Evolutionary conservation across 2,888 invertebrate species (phyloP), one percentile per base, ranked within the genome.

Genomic region (Cenopis cana): DNA sequence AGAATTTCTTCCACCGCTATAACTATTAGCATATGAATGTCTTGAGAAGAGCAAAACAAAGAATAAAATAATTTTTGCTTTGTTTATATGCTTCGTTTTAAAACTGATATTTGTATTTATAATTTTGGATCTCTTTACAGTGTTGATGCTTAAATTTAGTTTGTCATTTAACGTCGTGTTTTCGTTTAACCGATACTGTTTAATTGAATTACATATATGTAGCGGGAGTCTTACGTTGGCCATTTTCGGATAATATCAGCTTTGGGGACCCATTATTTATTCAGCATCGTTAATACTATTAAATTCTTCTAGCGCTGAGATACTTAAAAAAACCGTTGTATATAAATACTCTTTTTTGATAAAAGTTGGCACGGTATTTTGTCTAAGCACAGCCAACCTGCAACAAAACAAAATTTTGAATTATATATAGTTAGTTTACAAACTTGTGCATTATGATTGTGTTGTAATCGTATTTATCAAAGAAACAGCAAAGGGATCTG

Each of bases 1-100:
- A 62, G 96, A 96, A 90, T 96, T 96, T 74, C 93, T 89, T 73
- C 89, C 88, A 74, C 87, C 86, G 76, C 82, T 83, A 75, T 89
- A 91, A 78, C 87, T 89, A 79, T 88, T 92, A 74, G 91, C 90
- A 80, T 85, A 81, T 56, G 89, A 87, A 76, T 85, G 84, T 62
- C 88, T 87, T 75, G 84, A 87, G 73, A 89, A 77, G 18, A 90
- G 74, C 75, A 91, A 79, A 74, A 91, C 82, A 77, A 90, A 79
- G 33, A 93, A 78, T 73, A 91, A 76, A 41, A 90, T 82, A 77
- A 90, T 76, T 75, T 87, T 89, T 61, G 87, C 78, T 76, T 80
- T 86, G 64, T 85, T 17, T 76, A 76, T 46, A 81, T 74, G 76
- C 79, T 79, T 73, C 85, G 80, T 71, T 79, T 81, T 52, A 14